Base-by-base conservation (phyloP, 1,140 invertebrate species). In the Nixonia krombeini region DNA sequence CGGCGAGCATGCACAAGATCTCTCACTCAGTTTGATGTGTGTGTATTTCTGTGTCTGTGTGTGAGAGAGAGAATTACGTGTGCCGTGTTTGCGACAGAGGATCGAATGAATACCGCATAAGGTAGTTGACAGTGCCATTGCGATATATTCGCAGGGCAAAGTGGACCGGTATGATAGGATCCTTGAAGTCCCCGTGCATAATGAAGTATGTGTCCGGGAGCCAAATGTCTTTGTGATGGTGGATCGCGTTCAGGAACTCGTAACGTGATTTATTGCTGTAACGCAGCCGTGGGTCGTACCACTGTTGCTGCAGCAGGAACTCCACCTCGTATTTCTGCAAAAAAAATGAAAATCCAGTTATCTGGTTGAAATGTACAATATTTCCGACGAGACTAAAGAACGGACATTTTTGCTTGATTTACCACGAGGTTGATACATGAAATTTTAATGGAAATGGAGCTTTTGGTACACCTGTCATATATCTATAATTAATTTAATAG, bases 251-350 rank as follows among this genome's bases (percentile, higher is more conserved):
- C 59, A 96, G 86, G 82, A 91, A 95, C 74, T 92, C 90, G 85
- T 93, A 94, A 78, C 91, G 89, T 68, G 91, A 93, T 79, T 91
- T 91, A 83, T 95, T 95, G 74, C 92, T 91, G 84, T 95, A 95
- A 67, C 90, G 88, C 50, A 96, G 84, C 40, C 95, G 88, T 10
- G 93, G 93, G 83, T 96, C 95, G 79, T 91, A 92, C 94, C 95
- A 96, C 83, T 94, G 92, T 82, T 96, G 94, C 76, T 95, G 92
- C 45, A 96, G 88, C 49, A 96, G 85, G 82, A 96, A 96, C 83
- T 96, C 95, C 68, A 96, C 94, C 86, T 96, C 94, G 86, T 96
- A 96, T 93, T 96, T 96, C 94, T 96, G 87, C n/a, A 33, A 68
- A 57, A 56, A 31, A 40, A 57, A n/a, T n/a, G n/a, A n/a, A n/a